These are phyloP conservation scores for Torymus aiolomorphi DNA, from an alignment of 2,888 invertebrate genomes.

Conservation along the genomic window DNA sequence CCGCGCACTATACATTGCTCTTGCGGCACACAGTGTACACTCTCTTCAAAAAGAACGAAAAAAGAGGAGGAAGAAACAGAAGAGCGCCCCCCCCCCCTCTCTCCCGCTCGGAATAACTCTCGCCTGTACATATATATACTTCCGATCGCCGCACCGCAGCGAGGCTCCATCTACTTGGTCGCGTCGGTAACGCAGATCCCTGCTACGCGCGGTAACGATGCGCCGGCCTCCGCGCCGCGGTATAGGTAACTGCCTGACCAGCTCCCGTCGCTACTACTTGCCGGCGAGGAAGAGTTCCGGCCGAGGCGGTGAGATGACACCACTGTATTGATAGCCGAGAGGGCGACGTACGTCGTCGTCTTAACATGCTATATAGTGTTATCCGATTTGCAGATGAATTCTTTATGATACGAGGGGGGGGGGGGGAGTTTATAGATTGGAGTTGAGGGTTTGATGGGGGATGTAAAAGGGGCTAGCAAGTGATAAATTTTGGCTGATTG, in stretches of 20 bases:
- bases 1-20: not conserved
- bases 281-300: conserved; percentile 4
- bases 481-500: too few species aligned
- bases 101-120: too few species aligned
- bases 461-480: too few species aligned
- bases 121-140: too few species aligned
- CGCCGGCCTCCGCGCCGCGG: not conserved
- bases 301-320: conserved; percentile 41
- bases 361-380: too few species aligned
- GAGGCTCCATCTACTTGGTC: conserved; percentile 48
- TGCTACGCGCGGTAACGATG: conserved; percentile 4
- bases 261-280: conserved; percentile 15
- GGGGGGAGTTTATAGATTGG: too few species aligned
- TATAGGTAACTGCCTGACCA: conserved; percentile 42
- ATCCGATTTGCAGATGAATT: too few species aligned
- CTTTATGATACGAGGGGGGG: too few species aligned
- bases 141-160: not conserved
- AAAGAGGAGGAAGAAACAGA: too few species aligned
- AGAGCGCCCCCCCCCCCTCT: too few species aligned
- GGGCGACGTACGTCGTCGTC: too few species aligned
- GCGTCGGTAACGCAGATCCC: conserved; percentile 33
- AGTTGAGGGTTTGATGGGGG: too few species aligned
- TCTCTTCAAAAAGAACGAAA: not conserved
- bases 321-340: not conserved
- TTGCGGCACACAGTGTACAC: not conserved